Evolutionary conservation across 2,113 vertebrate species (phyloP), one percentile per base, ranked within the genome.

Genomic region (Falco punctatus): DNA sequence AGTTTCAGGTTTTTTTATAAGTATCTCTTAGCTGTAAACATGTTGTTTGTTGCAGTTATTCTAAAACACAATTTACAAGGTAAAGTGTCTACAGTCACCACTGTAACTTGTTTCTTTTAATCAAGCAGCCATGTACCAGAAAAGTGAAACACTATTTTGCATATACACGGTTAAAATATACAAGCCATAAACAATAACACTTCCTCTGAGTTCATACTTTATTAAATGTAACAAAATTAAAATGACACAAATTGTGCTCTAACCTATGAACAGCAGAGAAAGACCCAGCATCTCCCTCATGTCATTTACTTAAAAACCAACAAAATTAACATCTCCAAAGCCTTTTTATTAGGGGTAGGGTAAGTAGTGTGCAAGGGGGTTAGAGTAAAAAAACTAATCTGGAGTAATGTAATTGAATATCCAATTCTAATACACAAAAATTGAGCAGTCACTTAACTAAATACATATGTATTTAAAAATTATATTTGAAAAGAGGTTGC

Each of bases 41-140:
- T 82, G 89, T 94, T 97, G 96, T 96, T 97, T 97, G 94, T 93
- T 97, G 92, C 96, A 97, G 96, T 96, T 97, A 95, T 95, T 97
- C 96, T 97, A 96, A 97, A 97, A 95, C 92, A 97, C 94, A 97
- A 85, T 97, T 97, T 97, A 96, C 97, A 97, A 96, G 96, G 95
- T 97, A 97, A 97, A 96, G 86, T 97, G 96, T 97, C 94, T 97
- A 80, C 95, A 97, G 94, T 97, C 96, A 97, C 93, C 83, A 91
- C 77, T 95, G 90, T 92, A 97, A 94, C 93, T 96, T 96, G 95
- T 95, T 97, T 91, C 96, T 96, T 97, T 94, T 97, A 97, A 97
- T 96, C 93, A 97, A 83, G 81, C 67, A 97, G 94, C 94, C 81
- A 59, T 55, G 81, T 92, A 97, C 91, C 58, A 94, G 94, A 84